Evolutionary conservation across 2,113 vertebrate genomes (phyloP), one percentile per base, ranked within the genome.

Genomic region (Chrysemys picta): DNA sequence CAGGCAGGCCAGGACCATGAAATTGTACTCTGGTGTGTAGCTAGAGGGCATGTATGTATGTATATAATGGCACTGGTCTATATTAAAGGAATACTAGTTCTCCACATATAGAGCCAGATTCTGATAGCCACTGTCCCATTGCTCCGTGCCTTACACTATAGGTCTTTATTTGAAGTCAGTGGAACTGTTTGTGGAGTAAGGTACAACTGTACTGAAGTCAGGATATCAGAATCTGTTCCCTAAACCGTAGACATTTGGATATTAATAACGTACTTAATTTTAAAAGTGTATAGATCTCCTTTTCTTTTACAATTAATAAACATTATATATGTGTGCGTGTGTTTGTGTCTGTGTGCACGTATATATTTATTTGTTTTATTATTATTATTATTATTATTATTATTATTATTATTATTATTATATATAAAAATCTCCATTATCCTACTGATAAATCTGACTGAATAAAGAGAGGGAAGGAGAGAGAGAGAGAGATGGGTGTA

Each of bases 1-100:
- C 6, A 29, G 50, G 25, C 53, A 35, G 24, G 22, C 7, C 0
- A 4, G 3, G 49, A 57, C 56, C 13, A 2, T 14, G 2, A 35
- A 56, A 50, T 10, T 59, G n/a, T 31, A 1, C 19, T 57, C 11
- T 10, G 0, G 0, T 0, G 35, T 1, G 42, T 31, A 78, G 59
- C 7, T 45, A 35, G 12, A 80, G 54, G 31, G 65, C 0, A 0
- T 19, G 31, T 0, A 14, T 8, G 76, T 49, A 19, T 69, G 65
- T 38, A 38, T 17, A 22, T 72, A 22, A 72, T 72, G n/a, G n/a
- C n/a, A 72, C 35, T 31, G 7, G 31, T 35, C 62, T 65, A 42
- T 72, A 24, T 22, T 47, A 47, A 45, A 45, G 75, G 25, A 47
- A 78, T 14, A 47, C 24, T 27, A 27, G 65, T 38, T 38, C 21